Evolutionary conservation across 2,113 vertebrate species (phyloP), one percentile per base, ranked within the genome.

Genomic region (Odocoileus hemionus): DNA sequence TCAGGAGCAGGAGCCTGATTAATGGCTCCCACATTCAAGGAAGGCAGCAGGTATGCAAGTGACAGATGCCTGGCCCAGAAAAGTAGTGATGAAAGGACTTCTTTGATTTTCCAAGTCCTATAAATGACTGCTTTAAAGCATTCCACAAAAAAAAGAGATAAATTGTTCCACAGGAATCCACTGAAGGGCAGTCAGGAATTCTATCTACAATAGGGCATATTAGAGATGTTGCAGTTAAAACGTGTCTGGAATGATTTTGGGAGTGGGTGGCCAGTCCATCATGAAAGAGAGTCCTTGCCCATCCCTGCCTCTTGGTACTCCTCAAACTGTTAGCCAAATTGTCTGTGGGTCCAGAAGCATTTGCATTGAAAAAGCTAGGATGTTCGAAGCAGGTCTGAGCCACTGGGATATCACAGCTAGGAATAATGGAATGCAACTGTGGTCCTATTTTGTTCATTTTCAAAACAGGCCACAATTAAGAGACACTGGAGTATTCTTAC

Each of bases 21-120:
- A 96, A 96, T 83, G 91, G 97, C 97, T 98, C 97, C 97, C 97
- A 96, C 93, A 97, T 97, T 91, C 94, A 97, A 97, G 98, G 96
- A 98, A 96, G 97, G 96, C 96, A 98, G 96, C 95, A 97, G 97
- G 94, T 93, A 84, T 55, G 86, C 91, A 97, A 95, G 95, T 97
- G 94, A 97, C 95, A 93, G 97, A 98, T 87, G 93, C 87, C 92
- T 55, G 25, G 43, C 74, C 74, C 14, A 16, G 14, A 45, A 78
- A 78, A 45, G 74, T 45, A 78, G 13, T 76, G 36, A 43, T 26
- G 23, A 39, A 76, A 45, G 74, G 74, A 45, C 61, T 25, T 45
- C 25, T 78, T 45, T 45, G 16, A 19, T 67, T 67, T 67, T 67
- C 33, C 43, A 47, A 28, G 43, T 36, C 43, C 74, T 28, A 16